Evolutionary conservation across 2,113 vertebrate species (phyloP), one percentile per base, ranked within the genome.

Genomic region (Paratilapia polleni): DNA sequence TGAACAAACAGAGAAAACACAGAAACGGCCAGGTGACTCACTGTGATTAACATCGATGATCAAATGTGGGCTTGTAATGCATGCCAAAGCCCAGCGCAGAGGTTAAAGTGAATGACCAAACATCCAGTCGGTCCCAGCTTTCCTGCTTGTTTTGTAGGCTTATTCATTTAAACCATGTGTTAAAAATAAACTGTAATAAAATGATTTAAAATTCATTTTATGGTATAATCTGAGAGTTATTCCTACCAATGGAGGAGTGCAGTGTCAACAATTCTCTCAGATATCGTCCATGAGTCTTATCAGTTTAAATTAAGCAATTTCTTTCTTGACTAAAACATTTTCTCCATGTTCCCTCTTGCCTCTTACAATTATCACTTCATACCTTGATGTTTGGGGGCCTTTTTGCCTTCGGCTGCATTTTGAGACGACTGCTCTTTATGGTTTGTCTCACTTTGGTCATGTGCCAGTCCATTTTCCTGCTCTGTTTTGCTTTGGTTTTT

Each of bases 401-500:
- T 80, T 43, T 75, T 24, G n/a, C 89, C 73, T 38, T 58, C 22
- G 1, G 75, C 59, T 4, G 15, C 9, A 20, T 31, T 81, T 22
- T 13, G 62, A 5, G 9, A 10, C 1, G 70, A 3, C 4, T 0
- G 36, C 52, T 66, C 80, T 11, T 66, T 52, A 2, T 61, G 66
- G 34, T 3, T 81, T 62, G 70, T 82, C 52, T 82, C 54, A 0
- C 36, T 49, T 17, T 34, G 79, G 11, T 83, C 76, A 1, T 93
- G 94, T 38, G 91, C 86, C 1, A 3, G 74, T 76, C 74, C 91
- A 82, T 84, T 83, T 17, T 93, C 94, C 11, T 81, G 85, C 26
- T 94, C 94, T 1, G 91, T 68, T 83, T 95, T 96, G 78, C 22
- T 94, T 0, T 91, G 94, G 22, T 87, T 95, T 93, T 93, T 97